Conservation (phyloP, 2,797 vertebrate genomes). For the Pseudomugil gertrudae region DNA sequence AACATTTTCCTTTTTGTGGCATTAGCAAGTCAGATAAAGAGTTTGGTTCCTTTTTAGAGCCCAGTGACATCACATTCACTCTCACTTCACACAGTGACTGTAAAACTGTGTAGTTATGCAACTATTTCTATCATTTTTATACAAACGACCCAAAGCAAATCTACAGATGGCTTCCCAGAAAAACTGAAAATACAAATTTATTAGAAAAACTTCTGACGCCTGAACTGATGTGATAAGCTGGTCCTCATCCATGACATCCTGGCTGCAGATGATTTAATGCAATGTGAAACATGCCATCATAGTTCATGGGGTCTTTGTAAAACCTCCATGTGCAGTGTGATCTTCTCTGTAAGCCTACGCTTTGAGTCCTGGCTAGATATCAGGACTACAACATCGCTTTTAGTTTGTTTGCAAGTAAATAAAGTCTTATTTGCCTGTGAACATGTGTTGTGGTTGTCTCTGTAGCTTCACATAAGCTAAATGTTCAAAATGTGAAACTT, state of each 20-base stretch:
- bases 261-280: not conserved
- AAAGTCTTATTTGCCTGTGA: not conserved
- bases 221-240: not conserved
- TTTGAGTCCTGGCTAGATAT: not conserved
- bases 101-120: not conserved
- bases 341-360: not conserved
- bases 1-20: not conserved
- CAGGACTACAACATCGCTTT: too few relatives aligned
- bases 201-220: not conserved
- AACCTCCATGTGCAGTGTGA: not conserved
- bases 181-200: not conserved
- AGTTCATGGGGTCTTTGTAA: not conserved
- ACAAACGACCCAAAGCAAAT: not conserved
- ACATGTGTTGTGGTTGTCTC: not conserved
- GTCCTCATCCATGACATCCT: conserved; percentile 11
- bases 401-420: not conserved
- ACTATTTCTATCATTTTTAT: not conserved
- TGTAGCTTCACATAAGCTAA: not conserved
- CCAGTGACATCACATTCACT: not conserved
- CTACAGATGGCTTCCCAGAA: not conserved
- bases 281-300: not conserved
- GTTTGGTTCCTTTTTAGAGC: conserved; percentile 1
- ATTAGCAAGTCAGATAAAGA: too few relatives aligned
- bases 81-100: not conserved
- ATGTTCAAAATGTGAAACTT: too few relatives aligned